phyloP scores from a whole-genome alignment of 2,888 invertebrate species.

The Heliconius aoede region DNA sequence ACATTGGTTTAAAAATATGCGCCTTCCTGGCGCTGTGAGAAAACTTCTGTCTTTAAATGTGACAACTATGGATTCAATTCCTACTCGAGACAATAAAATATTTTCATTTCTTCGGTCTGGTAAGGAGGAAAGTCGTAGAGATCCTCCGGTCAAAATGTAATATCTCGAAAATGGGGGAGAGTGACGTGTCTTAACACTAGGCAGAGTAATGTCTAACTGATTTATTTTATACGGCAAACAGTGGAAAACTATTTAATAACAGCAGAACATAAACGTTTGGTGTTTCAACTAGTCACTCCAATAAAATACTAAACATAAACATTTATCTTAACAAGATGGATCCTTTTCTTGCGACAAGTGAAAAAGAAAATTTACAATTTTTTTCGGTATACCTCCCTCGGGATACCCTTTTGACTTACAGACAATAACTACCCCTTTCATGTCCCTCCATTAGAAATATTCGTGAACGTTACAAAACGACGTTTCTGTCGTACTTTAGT shows the following conservation, averaged over 20 bases:
- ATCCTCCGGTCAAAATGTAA: no score
- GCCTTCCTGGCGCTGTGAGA: no score
- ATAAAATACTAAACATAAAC: conserved; percentile 12
- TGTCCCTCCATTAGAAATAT: conserved; percentile 46
- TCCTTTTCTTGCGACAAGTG: conserved; percentile 18
- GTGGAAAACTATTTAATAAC: not conserved
- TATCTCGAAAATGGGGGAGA: not conserved
- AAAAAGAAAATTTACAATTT: conserved; percentile 18
- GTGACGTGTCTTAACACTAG: not conserved
- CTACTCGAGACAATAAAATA: no score
- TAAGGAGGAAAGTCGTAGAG: no score
- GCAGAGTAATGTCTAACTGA: not conserved
- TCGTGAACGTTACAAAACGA: conserved; percentile 42
- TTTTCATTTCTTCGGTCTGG: no score
- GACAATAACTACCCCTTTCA: conserved; percentile 46
- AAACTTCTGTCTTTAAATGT: no score
- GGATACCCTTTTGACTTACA: conserved; percentile 46
- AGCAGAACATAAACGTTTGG: not conserved
- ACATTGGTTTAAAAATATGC: no score
- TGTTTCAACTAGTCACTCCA: not conserved
- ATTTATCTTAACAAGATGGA: conserved; percentile 8
- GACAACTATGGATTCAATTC: no score
- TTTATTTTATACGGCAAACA: not conserved
- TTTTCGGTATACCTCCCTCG: conserved; percentile 21
- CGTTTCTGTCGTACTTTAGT: conserved; percentile 15